Percentiles rank a stretch among this genome's conserved stretches.
Evolutionary conservation across 2,113 vertebrate species (phyloP).

Genomic region (Pangasianodon hypophthalmus): DNA sequence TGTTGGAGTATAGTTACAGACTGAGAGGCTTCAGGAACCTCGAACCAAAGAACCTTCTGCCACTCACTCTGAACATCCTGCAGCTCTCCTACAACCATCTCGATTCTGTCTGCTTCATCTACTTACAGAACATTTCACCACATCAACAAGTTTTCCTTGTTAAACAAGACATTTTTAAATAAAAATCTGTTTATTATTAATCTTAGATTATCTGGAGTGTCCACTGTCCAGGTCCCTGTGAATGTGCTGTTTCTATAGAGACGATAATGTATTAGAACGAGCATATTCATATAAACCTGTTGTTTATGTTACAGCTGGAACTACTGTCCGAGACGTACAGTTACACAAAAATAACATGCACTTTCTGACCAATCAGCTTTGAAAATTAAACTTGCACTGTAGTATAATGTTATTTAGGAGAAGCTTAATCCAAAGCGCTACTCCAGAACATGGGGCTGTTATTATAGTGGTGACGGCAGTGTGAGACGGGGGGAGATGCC

Average conservation of each 20-base stretch:
- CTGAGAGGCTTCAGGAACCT: slow-evolving; percentile 29
- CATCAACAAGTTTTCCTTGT: neutral
- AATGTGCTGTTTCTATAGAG: neutral
- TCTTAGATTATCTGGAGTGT: neutral
- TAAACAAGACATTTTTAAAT: neutral
- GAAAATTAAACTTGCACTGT: neutral
- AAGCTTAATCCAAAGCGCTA: neutral
- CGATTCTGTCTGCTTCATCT: neutral
- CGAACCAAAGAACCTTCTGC: slow-evolving; percentile 31
- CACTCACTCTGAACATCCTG: slow-evolving; percentile 29
- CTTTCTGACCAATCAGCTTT: neutral
- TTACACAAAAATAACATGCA: neutral
- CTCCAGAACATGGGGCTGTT: slow-evolving; percentile 9
- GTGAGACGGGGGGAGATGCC: slow-evolving; percentile 6
- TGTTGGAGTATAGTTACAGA: slow-evolving; percentile 37
- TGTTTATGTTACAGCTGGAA: neutral
- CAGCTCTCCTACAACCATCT: neutral
- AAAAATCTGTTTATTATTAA: neutral
- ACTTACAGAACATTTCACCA: neutral
- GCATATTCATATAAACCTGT: neutral
- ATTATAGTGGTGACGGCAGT: slow-evolving; percentile 8
- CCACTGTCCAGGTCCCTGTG: neutral
- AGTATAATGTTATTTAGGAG: neutral
- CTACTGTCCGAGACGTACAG: no score
- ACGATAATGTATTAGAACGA: neutral